phyloP scores from a whole-genome alignment of 2,888 invertebrate genomes.

The Tetragnatha montana region DNA sequence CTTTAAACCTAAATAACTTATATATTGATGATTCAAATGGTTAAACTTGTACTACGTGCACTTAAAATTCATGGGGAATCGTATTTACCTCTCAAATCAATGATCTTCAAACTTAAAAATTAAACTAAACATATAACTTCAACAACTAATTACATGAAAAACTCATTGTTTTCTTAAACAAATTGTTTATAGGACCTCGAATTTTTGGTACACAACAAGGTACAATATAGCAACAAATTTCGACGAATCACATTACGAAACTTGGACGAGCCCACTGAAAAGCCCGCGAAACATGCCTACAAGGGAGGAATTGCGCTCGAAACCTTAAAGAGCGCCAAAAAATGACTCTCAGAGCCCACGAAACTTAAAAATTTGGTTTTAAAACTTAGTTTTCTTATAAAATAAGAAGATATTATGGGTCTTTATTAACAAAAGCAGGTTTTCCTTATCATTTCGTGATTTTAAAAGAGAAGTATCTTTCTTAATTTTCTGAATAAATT shows the following conservation, averaged over 20 bases:
- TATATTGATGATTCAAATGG: too few species aligned
- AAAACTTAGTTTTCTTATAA: neutral
- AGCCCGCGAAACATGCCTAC: constrained; percentile 66
- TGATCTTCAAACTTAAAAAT: too few species aligned
- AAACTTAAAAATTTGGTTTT: neutral
- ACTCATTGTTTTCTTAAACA: too few species aligned
- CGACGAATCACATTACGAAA: constrained; percentile 67
- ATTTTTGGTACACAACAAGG: constrained; percentile 21
- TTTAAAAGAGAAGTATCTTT: neutral
- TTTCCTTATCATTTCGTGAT: neutral
- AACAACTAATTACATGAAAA: too few species aligned
- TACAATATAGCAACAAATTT: constrained; percentile 43
- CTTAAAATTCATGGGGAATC: too few species aligned
- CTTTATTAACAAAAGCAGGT: neutral
- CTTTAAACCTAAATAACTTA: too few species aligned
- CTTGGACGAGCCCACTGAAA: constrained; percentile 64
- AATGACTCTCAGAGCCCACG: neutral
- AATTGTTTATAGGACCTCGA: neutral
- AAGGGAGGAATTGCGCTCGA: constrained; percentile 48
- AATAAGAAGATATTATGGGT: neutral
- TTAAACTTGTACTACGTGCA: too few species aligned
- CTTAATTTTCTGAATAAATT: neutral
- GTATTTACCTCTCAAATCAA: too few species aligned
- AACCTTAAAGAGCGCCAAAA: constrained; percentile 23
- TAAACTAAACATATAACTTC: too few species aligned